phyloP scores from a whole-genome alignment of 2,888 invertebrate genomes.

The Zonitis immaculata region DNA sequence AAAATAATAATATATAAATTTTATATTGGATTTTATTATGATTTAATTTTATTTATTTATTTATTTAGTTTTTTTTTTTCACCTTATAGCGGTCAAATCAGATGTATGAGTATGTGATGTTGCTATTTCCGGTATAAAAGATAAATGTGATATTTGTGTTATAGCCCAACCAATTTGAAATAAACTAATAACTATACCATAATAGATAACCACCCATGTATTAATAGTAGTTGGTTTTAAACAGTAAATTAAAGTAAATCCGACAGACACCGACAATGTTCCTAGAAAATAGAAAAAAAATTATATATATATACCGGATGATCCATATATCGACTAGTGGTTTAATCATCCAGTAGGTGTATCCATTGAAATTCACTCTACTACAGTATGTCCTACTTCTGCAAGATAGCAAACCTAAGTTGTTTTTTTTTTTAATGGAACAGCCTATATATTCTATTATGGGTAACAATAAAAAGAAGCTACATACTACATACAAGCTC shows the following conservation, averaged over 20 bases:
- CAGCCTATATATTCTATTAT: too few species aligned
- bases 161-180: constrained; percentile 95
- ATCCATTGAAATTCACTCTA: too few species aligned
- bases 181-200: constrained; percentile 59
- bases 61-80: too few species aligned
- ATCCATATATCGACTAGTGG: too few species aligned
- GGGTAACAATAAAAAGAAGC: too few species aligned
- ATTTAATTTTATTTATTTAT: too few species aligned
- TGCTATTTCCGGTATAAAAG: constrained; percentile 81
- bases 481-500: too few species aligned
- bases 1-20: constrained; percentile 32
- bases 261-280: constrained; percentile 61
- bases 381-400: too few species aligned
- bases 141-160: constrained; percentile 88
- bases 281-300: constrained; percentile 47
- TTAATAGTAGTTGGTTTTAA: constrained; percentile 55
- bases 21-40: constrained; percentile 6
- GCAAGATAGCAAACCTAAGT: too few species aligned
- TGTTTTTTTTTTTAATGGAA: too few species aligned
- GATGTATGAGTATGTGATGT: constrained; percentile 65
- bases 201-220: constrained; percentile 54
- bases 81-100: constrained; percentile 78
- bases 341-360: too few species aligned
- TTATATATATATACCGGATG: too few species aligned
- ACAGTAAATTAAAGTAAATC: constrained; percentile 76